Conservation (phyloP, 2,797 vertebrate genomes). For the Coregonus ussuriensis region DNA sequence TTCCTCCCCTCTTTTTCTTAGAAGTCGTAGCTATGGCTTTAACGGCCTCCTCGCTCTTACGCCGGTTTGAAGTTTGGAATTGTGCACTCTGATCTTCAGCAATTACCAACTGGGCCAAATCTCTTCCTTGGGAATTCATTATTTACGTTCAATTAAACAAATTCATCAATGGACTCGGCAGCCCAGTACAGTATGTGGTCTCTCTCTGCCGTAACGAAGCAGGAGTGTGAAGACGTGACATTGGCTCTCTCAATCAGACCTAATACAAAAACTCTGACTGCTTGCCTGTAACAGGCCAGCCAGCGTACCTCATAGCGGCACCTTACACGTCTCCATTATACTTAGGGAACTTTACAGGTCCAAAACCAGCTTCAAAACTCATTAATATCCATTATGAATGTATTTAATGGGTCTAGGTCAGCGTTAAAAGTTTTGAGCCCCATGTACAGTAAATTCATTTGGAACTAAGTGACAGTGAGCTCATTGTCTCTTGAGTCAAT, state of each 20-base stretch:
- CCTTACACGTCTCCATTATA: slow-evolving; percentile 74
- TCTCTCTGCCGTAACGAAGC: not conserved
- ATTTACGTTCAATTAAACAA: slow-evolving; percentile 87
- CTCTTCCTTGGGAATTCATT: slow-evolving; percentile 83
- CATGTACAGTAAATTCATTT: slow-evolving; percentile 58
- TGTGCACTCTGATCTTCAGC: slow-evolving; percentile 80
- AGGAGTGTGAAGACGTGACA: not conserved
- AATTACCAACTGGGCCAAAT: slow-evolving; percentile 72
- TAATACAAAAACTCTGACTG: slow-evolving; percentile 49
- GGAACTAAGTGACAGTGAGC: slow-evolving; percentile 42
- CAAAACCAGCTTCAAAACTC: slow-evolving; percentile 72
- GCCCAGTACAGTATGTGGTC: not conserved
- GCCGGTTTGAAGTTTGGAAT: slow-evolving; percentile 80
- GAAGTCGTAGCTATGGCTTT: slow-evolving; percentile 76
- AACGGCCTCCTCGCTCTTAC: slow-evolving; percentile 67
- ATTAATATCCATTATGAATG: slow-evolving; percentile 82
- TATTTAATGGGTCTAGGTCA: slow-evolving; percentile 69
- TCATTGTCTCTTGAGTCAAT: slow-evolving; percentile 28
- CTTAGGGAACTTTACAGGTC: slow-evolving; percentile 68
- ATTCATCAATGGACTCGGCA: slow-evolving; percentile 41
- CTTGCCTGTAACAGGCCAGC: slow-evolving; percentile 55
- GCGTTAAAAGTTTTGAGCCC: too few relatives aligned
- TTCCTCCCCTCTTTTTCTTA: slow-evolving; percentile 56
- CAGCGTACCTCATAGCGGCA: slow-evolving; percentile 76
- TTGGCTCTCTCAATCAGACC: not conserved